Evolutionary conservation across 2,888 invertebrate species (phyloP).

Genomic region (Diplolepis rosae): DNA sequence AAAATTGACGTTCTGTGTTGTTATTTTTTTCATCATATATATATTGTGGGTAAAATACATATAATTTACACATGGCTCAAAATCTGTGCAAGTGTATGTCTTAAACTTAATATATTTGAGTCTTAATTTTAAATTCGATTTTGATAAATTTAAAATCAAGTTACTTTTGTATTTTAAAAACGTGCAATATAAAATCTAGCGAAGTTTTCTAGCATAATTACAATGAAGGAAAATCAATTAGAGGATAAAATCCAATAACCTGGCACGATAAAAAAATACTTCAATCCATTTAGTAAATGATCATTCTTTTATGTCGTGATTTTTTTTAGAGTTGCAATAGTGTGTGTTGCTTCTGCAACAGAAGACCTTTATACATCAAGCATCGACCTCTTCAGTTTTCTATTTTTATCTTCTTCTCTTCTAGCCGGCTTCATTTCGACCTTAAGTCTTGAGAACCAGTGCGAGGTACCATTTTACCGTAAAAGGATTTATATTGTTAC

Average conservation of each 20-base stretch:
- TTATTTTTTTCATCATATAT: no score
- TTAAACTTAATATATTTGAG: no score
- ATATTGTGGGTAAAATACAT: no score
- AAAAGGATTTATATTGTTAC: slow-evolving; percentile 39
- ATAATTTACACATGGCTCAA: no score
- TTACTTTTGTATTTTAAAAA: no score
- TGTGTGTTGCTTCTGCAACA: neutral
- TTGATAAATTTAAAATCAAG: no score
- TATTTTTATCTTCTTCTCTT: slow-evolving; percentile 29
- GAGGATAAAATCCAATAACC: neutral
- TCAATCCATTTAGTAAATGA: neutral
- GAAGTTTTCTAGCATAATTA: neutral
- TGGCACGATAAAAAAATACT: neutral
- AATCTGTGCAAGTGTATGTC: no score
- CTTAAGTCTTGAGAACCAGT: neutral
- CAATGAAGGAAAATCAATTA: neutral
- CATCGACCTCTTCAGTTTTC: slow-evolving; percentile 42
- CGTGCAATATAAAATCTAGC: no score
- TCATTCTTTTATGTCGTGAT: neutral
- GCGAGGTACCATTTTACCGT: slow-evolving; percentile 33
- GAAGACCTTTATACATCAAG: slow-evolving; percentile 11
- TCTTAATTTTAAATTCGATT: no score
- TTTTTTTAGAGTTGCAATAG: slow-evolving; percentile 1
- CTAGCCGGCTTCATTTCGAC: slow-evolving; percentile 15
- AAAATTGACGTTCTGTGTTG: no score